A percentile compares a stretch with the other conserved stretches of the same genome.
These are phyloP conservation scores for Encarsia formosa DNA, from an alignment of 2,888 invertebrate species.

Conservation along the genomic window DNA sequence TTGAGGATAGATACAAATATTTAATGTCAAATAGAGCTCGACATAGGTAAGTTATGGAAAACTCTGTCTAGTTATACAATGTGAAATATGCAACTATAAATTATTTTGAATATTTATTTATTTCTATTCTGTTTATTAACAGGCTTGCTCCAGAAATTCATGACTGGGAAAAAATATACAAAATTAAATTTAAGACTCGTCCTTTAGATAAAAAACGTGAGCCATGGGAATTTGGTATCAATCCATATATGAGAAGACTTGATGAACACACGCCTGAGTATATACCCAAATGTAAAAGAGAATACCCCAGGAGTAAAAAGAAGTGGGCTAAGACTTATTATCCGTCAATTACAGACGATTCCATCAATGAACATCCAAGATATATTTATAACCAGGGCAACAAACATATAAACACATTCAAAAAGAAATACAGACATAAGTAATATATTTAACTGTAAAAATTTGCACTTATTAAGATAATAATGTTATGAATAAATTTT, in stretches of 20 bases:
- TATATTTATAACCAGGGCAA: too few relatives aligned
- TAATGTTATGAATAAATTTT: too few relatives aligned
- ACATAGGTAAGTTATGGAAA: constrained; percentile 51
- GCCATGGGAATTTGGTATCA: constrained; percentile 65
- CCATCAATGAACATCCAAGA: too few relatives aligned
- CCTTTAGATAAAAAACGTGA: constrained; percentile 65
- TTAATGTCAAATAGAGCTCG: constrained; percentile 66
- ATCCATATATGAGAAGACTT: constrained; percentile 62
- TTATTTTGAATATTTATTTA: constrained; percentile 9
- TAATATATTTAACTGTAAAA: too few relatives aligned
- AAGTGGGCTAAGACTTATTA: constrained; percentile 67
- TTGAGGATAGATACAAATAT: constrained; percentile 67
- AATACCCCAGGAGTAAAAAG: constrained; percentile 58
- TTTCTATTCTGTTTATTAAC: too few relatives aligned
- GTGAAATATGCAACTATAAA: too few relatives aligned
- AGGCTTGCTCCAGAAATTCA: constrained; percentile 66
- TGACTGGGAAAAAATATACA: constrained; percentile 80
- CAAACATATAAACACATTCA: too few relatives aligned
- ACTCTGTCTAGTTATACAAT: too few relatives aligned
- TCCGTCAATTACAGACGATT: constrained; percentile 49
- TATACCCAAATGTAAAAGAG: constrained; percentile 64
- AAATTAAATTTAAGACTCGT: constrained; percentile 66
- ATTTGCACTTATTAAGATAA: too few relatives aligned
- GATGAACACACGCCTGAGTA: constrained; percentile 66
- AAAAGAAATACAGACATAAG: too few relatives aligned